Percentiles rank a stretch among this genome's conserved stretches.
phyloP scores from a whole-genome alignment of 2,888 invertebrate genomes.

The Eristalis intricaria region DNA sequence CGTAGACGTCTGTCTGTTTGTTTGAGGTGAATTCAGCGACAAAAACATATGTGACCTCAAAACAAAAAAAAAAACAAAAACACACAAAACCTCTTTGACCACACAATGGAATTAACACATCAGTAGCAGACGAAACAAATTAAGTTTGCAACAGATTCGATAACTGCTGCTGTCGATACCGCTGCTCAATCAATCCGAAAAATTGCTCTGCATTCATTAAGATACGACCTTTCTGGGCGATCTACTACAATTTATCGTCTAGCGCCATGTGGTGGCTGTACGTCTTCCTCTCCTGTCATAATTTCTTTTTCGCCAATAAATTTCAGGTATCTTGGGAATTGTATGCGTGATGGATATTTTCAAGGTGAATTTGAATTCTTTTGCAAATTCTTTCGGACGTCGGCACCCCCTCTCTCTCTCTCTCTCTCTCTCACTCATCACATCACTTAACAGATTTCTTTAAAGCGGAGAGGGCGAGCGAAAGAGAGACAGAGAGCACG shows the following conservation, averaged over 20 bases:
- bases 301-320: conserved; percentile 8
- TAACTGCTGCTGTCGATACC: conserved; percentile 8
- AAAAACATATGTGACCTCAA: background rate
- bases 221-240: background rate
- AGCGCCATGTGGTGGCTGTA: background rate
- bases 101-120: conserved; percentile 57
- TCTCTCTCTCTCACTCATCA: background rate
- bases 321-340: background rate
- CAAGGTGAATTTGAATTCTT: conserved; percentile 51
- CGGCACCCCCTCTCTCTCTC: background rate
- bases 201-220: background rate
- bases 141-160: conserved; percentile 29
- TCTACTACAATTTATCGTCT: conserved; percentile 7
- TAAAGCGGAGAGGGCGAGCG: background rate
- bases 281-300: background rate
- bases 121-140: conserved; percentile 40
- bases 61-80: conserved; percentile 4
- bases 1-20: conserved; percentile 7
- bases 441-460: conserved; percentile 27
- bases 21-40: too few relatives aligned
- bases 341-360: conserved; percentile 11
- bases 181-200: conserved; percentile 7
- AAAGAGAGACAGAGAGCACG: background rate
- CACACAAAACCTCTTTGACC: conserved; percentile 7
- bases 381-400: conserved; percentile 22